Conservation (phyloP, 2,888 invertebrate species). For the Gasteruption jaculator region DNA sequence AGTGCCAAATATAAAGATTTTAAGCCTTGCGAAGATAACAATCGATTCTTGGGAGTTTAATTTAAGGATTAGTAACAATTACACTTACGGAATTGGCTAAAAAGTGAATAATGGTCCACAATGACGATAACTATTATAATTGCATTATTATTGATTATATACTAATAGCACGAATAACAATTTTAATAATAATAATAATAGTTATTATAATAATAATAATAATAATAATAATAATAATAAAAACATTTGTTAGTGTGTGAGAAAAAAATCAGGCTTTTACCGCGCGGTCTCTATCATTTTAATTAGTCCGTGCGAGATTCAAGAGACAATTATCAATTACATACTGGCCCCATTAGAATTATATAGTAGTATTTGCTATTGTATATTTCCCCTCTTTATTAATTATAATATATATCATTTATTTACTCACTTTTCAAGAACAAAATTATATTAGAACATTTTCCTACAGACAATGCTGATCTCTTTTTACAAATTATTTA, state of each 20-base stretch:
- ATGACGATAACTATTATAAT: conserved; percentile 20
- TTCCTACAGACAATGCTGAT: too few species aligned
- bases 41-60: too few species aligned
- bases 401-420: conserved; percentile 19
- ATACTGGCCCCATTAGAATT: conserved; percentile 47
- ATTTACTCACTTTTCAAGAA: conserved; percentile 15
- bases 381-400: conserved; percentile 14
- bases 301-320: conserved; percentile 50
- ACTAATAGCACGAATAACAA: conserved; percentile 32
- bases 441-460: too few species aligned
- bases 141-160: conserved; percentile 26
- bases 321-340: conserved; percentile 51
- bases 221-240: conserved; percentile 4
- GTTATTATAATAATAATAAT: conserved; percentile 34
- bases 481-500: conserved; percentile 23
- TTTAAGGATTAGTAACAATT: too few species aligned
- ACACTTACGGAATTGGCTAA: too few species aligned
- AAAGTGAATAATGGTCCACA: conserved; percentile 14
- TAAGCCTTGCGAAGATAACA: too few species aligned
- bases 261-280: too few species aligned
- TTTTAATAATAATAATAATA: conserved; percentile 35
- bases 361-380: conserved; percentile 1
- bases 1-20: too few species aligned
- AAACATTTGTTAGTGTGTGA: too few species aligned
- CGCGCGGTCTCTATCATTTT: conserved; percentile 41